Evolutionary conservation across 2,888 invertebrate genomes (phyloP).

Genomic region (Flexamia atlantica): DNA sequence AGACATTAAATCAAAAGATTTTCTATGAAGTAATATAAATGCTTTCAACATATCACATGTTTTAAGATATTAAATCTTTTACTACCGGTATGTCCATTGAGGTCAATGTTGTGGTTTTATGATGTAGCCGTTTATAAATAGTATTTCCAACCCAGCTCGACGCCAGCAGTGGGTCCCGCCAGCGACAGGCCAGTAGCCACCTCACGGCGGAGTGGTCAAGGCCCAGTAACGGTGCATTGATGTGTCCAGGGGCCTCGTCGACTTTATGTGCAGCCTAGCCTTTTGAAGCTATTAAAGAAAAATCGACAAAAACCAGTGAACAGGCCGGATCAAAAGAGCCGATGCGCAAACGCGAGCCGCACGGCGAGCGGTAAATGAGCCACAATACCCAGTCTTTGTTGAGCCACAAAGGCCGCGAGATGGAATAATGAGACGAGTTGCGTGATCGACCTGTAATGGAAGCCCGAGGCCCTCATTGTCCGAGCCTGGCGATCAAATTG

Average conservation of each 20-base stretch:
- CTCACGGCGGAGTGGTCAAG: conserved; percentile 3
- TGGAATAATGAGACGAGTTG: background rate
- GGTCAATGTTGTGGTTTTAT: too few relatives aligned
- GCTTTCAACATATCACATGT: too few relatives aligned
- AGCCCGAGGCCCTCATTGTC: background rate
- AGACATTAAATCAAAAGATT: too few relatives aligned
- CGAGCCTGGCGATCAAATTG: background rate
- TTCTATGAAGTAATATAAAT: too few relatives aligned
- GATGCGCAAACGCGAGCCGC: background rate
- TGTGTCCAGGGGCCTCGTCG: conserved; percentile 1
- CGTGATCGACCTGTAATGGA: conserved; percentile 8
- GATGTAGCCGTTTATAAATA: too few relatives aligned
- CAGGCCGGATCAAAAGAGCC: conserved; percentile 7
- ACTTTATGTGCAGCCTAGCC: conserved; percentile 33
- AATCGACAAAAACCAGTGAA: conserved; percentile 8
- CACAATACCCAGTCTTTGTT: background rate
- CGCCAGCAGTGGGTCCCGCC: too few relatives aligned
- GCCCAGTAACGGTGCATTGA: conserved; percentile 1
- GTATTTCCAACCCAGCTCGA: too few relatives aligned
- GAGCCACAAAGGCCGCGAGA: conserved; percentile 16
- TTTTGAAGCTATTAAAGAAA: conserved; percentile 36
- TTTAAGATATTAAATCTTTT: too few relatives aligned
- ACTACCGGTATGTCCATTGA: too few relatives aligned
- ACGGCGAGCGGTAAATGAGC: background rate
- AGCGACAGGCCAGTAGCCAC: background rate